Evolutionary conservation across 2,888 invertebrate genomes (phyloP).

Genomic region (Napeogenes inachia): DNA sequence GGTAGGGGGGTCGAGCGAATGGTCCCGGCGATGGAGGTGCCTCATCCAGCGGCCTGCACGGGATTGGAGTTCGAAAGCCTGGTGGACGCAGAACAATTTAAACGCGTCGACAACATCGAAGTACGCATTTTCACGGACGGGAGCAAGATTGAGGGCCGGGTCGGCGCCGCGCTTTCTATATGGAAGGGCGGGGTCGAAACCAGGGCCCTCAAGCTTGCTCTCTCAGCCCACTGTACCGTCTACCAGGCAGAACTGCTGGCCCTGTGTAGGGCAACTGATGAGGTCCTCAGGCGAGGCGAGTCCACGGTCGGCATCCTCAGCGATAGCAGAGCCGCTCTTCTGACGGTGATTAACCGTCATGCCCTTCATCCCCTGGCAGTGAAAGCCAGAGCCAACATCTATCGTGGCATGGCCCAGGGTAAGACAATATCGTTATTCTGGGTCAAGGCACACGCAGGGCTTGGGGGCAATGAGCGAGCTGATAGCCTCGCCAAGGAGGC

Average conservation of each 20-base stretch:
- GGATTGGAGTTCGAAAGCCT: conserved; percentile 7
- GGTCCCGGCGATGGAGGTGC: background rate
- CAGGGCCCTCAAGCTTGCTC: background rate
- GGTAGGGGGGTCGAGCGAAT: conserved; percentile 26
- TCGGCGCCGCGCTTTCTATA: too few species aligned
- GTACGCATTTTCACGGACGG: background rate
- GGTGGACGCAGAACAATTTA: conserved; percentile 12
- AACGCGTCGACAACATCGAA: background rate
- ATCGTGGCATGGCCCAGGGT: too few species aligned
- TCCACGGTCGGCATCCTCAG: background rate
- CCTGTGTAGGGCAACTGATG: background rate
- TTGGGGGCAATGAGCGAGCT: too few species aligned
- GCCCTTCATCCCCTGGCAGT: background rate
- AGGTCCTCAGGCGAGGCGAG: too few species aligned
- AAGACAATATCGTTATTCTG: too few species aligned
- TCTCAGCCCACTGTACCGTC: conserved; percentile 8
- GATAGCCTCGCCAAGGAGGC: too few species aligned
- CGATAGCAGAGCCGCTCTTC: too few species aligned
- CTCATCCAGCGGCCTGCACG: conserved; percentile 12
- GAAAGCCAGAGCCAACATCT: background rate
- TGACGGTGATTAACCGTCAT: too few species aligned
- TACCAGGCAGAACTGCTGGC: conserved; percentile 15
- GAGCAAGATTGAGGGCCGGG: background rate
- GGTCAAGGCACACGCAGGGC: too few species aligned
- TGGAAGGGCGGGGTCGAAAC: background rate